Conservation (phyloP, 2,888 invertebrate genomes). For the Mantis religiosa region DNA sequence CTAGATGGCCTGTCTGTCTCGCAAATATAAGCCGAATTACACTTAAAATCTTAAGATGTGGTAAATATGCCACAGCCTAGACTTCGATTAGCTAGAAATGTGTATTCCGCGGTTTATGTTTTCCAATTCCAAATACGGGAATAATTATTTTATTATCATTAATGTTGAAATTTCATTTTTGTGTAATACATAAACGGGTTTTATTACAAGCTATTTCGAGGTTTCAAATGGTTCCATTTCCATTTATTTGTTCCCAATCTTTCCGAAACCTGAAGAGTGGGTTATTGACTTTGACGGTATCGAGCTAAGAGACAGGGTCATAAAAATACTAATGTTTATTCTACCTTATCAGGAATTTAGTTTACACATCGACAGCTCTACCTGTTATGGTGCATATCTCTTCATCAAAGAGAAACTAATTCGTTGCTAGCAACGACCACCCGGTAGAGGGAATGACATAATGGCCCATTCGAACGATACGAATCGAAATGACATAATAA, state of each 20-base stretch:
- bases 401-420: background rate
- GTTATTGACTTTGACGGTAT: background rate
- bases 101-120: no score
- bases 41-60: no score
- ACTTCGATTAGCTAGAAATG: no score
- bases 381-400: no score
- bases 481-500: background rate
- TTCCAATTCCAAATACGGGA: no score
- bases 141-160: no score
- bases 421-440: background rate
- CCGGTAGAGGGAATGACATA: background rate
- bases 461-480: background rate
- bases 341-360: background rate
- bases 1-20: no score
- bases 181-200: no score
- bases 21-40: no score
- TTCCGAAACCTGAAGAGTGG: background rate
- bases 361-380: background rate
- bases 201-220: no score
- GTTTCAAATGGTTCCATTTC: background rate
- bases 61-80: no score
- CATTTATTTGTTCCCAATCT: background rate
- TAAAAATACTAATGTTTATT: background rate
- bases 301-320: background rate
- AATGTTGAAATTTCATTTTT: no score